Evolutionary conservation across 2,113 vertebrate genomes (phyloP), one percentile per base, ranked within the genome.

Genomic region (Mesitornis unicolor): DNA sequence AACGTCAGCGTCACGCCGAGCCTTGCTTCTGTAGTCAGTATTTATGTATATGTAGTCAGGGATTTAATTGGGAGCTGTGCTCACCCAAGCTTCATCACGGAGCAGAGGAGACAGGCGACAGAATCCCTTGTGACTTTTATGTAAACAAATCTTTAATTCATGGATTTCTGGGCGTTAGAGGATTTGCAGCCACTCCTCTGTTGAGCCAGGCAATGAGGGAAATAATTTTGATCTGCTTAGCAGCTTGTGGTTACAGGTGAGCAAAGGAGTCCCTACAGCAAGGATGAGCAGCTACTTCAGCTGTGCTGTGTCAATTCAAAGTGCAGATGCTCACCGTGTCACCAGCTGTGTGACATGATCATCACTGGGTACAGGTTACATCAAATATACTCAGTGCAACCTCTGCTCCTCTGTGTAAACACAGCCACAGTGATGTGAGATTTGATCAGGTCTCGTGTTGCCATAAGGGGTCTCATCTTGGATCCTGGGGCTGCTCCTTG

Each of bases 71-170:
- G 10, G 68, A 65, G 65, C 65, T 40, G 38, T 5, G 9, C 35
- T 82, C 76, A 64, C 48, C 82, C 77, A 16, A 74, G n/a, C 88
- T 77, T 63, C 8, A 4, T 67, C 29, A 4, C 4, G 69, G 53
- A 56, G 79, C 7, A 14, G 59, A 47, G 53, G 42, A 59, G 69
- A 35, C 69, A 43, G 45, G 73, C 5, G 42, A 85, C 80, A 68
- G 79, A 22, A 59, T 68, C 80, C n/a, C 59, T 11, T 12, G 19
- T 17, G 54, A 31, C 43, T 82, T 53, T 67, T 67, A 42, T 31
- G 59, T 91, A 77, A 95, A 91, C 88, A 93, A 20, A 85, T 86
- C 84, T 95, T 89, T 88, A 93, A 82, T 93, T 89, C 81, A 82
- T 89, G 35, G 43, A 16, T 73, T 78, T 88, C 17, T 28, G 29